Percentiles rank a stretch among this genome's conserved stretches.
Conservation (phyloP, 2,113 vertebrate species). For the Cyanistes caeruleus region DNA sequence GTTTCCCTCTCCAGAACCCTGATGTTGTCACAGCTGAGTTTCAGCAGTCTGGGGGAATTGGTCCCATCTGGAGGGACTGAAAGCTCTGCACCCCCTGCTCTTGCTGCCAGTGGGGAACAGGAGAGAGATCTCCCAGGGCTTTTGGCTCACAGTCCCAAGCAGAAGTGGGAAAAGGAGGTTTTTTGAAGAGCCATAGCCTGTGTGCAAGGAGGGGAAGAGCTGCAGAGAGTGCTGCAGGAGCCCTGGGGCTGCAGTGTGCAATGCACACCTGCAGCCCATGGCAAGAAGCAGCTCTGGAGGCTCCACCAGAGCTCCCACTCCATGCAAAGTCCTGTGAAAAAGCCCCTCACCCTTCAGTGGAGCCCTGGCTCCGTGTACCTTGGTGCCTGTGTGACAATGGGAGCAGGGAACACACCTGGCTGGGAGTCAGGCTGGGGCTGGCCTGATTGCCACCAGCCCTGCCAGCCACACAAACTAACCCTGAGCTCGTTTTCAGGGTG, state of each 20-base stretch:
- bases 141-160: neutral
- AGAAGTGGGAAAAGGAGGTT: neutral
- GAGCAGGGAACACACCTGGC: neutral
- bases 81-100: neutral
- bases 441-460: neutral
- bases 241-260: no score
- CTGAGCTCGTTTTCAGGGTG: neutral
- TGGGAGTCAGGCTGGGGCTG: neutral
- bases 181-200: neutral
- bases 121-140: neutral
- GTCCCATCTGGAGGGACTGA: accelerated
- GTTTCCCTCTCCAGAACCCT: neutral
- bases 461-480: neutral
- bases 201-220: neutral
- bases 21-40: accelerated
- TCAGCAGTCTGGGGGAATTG: accelerated
- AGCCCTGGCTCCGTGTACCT: neutral
- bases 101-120: accelerated
- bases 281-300: neutral
- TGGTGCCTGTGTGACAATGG: neutral
- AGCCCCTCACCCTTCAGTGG: neutral
- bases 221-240: neutral
- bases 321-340: neutral
- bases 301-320: neutral
- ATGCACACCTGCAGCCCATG: accelerated